Evolutionary conservation across 2,113 vertebrate genomes (phyloP), one percentile per base, ranked within the genome.

Genomic region (Osmerus mordax): DNA sequence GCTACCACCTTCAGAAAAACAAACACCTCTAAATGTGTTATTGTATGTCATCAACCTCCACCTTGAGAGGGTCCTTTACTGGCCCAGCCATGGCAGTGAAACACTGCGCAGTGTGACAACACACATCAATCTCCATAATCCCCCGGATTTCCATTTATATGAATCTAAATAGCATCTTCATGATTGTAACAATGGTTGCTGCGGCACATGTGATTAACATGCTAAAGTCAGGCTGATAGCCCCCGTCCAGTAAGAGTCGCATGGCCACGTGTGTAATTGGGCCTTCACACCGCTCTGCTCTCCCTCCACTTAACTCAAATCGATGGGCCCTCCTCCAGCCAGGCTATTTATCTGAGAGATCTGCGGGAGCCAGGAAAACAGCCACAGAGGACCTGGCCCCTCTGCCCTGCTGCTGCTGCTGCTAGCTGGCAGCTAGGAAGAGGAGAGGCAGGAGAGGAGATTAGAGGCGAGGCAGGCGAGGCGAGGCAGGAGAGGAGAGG

Each of bases 291-390:
- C n/a, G 63, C n/a, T 18, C 32, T 52, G 23, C 51, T 53, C 51
- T 73, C 81, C 68, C 61, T 78, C 82, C 82, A 87, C 87, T 90
- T 88, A 86, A 84, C 83, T 88, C 72, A 85, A 89, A 90, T 91
- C 89, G 81, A 90, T 90, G 86, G 75, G 80, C 83, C 78, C 83
- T 87, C 84, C 84, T 82, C 77, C 81, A 86, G 86, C 80, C 36
- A 16, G 21, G 80, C 78, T 77, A 87, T 89, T 90, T 84, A 89
- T 89, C 87, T 83, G 79, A 79, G 67, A 65, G 15, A 83, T 79
- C 74, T 62, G n/a, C 82, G 76, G 76, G 74, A 85, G 68, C 77
- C 78, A 61, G 73, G 62, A 85, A 84, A 86, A 86, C 76, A 74
- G 80, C 81, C 83, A 80, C 83, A 36, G 79, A 80, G 87, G 87